phyloP scores from a whole-genome alignment of 2,888 invertebrate genomes.

The Drosophila colorata region DNA sequence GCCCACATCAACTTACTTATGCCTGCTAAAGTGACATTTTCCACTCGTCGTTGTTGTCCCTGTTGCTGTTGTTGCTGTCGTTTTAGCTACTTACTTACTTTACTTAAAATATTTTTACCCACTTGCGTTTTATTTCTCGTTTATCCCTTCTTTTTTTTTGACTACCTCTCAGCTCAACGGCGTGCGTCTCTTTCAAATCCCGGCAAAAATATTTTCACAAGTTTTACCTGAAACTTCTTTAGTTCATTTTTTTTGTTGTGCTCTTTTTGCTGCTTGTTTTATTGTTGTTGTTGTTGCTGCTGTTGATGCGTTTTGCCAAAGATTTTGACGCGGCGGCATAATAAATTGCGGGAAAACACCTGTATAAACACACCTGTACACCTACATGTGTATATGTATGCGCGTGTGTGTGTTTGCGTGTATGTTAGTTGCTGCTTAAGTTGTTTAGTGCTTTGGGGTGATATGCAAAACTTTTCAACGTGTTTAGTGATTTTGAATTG shows the following conservation, averaged over 20 bases:
- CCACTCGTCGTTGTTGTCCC: constrained; percentile 39
- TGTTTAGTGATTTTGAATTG: constrained; percentile 50
- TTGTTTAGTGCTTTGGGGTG: constrained; percentile 24
- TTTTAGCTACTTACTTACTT: constrained; percentile 63
- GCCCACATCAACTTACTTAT: constrained; percentile 53
- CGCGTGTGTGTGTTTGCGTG: not conserved
- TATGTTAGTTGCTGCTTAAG: constrained; percentile 26
- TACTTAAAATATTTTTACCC: constrained; percentile 67
- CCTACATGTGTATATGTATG: not conserved
- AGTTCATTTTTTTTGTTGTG: not conserved
- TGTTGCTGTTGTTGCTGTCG: constrained; percentile 25
- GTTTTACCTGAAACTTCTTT: constrained; percentile 47
- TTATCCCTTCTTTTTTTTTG: constrained; percentile 15
- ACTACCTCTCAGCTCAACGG: not conserved
- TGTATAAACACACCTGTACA: constrained; percentile 53
- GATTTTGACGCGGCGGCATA: constrained; percentile 71
- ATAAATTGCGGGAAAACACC: constrained; percentile 68
- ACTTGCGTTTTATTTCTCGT: constrained; percentile 39
- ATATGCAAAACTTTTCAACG: constrained; percentile 59
- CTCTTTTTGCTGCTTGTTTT: constrained; percentile 9
- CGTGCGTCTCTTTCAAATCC: constrained; percentile 40
- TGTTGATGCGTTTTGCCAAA: constrained; percentile 63
- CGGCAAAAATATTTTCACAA: constrained; percentile 58
- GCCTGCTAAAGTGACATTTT: constrained; percentile 63
- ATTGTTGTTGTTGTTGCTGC: constrained; percentile 15